Base-by-base conservation (phyloP, 1,140 invertebrate genomes). In the Zaprionus tsacasi region DNA sequence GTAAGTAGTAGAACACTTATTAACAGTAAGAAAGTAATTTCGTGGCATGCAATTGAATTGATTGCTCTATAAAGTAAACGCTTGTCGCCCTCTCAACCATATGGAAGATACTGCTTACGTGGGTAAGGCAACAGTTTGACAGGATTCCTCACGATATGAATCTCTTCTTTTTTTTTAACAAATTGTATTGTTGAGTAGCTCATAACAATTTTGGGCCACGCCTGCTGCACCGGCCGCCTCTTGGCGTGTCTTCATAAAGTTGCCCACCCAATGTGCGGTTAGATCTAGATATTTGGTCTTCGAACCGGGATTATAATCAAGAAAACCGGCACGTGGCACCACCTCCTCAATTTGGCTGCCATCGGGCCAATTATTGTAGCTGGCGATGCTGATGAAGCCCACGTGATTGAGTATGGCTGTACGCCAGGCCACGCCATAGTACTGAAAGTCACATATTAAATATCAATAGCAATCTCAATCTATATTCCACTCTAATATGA, bases 271-370 rank as follows among this genome's bases (percentile, higher is more conserved):
- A 85, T 93, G 94, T 68, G 93, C 93, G 0, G 94, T 95, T 4
- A 95, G 89, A 81, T 95, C 94, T 12, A 95, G 82, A 81, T 95
- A 95, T 80, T 94, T 95, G 68, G 93, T 93, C 12, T 93, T 83
- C 1, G 93, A 93, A 54, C 94, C 94, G 0, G 94, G 94, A 83
- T 94, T 93, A 74, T 95, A 95, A 77, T 95, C 94, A 1, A 93
- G 93, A 67, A 93, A 94, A 12, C 93, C 93, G 27, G 92, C 83
- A n/a, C 93, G 93, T 6, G 94, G 92, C 59, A 93, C 92, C 0
- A 94, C 94, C 25, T 94, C 94, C 85, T 95, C 94, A 38, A 95
- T 95, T 87, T 95, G 94, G 21, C 94, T 95, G 27, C 94, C 94
- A 81, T 94, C 94, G 43, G 94, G 93, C 94, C 94, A 95, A 77